Evolutionary conservation across 2,888 invertebrate genomes (phyloP), one percentile per base, ranked within the genome.

Genomic region (Cheilosia urbana): DNA sequence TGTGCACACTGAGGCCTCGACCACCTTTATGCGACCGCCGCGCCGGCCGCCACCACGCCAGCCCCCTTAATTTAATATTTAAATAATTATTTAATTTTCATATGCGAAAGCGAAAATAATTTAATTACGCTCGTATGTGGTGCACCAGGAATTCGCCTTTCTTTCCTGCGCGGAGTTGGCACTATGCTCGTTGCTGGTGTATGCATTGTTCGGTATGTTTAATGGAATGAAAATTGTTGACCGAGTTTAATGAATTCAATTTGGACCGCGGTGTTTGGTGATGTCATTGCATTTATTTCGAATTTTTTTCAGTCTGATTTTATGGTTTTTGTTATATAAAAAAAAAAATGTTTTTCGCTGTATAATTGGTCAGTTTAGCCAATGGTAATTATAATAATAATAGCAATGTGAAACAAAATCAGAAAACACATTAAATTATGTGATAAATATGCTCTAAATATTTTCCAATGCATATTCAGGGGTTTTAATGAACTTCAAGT

Each of bases 71-170:
- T 85, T 85, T 77, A 85, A 85, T 81, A 85, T 85, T 85, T 85
- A 81, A 80, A 85, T 81, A 85, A 85, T 85, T 85, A 85, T 85
- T 85, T 81, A 81, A 84, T 84, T 84, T 84, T 84, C 81, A 85
- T 81, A 80, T 77, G 72, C 66, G 62, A 85, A 85, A 85, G 85
- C 85, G 85, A 85, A 85, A 85, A 81, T 85, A 85, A 81, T 85
- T 85, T 81, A 85, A 85, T 85, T 81, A 81, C 81, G 77, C 62
- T 77, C 72, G 72, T 76, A 71, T 76, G 71, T 30, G 80, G 75
- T 71, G 71, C 60, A 45, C 72, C 72, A 45, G 65, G 65, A 69
- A 75, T 53, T 53, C 27, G 62, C 45, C n/a, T 9, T 17, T 45
- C 62, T 49, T 49, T 58, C 57, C 58, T 51, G 73, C 19, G n/a